Conservation (phyloP, 2,113 vertebrate genomes). For the Podarcis raffonei region DNA sequence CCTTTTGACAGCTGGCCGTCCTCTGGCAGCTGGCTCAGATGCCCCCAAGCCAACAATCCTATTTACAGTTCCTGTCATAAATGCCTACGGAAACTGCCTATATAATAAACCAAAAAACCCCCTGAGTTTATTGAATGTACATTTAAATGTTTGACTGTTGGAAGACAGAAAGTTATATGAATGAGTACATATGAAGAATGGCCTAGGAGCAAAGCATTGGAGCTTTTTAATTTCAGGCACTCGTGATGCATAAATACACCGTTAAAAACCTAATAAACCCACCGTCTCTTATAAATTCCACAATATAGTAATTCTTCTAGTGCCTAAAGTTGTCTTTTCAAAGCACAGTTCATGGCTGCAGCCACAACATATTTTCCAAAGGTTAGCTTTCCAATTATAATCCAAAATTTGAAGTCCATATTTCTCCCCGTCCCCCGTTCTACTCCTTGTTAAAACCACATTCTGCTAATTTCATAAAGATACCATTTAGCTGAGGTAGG, state of each 20-base stretch:
- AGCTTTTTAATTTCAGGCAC: slow-evolving; percentile 43
- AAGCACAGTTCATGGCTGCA: slow-evolving; percentile 51
- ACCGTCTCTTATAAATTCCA: slow-evolving; percentile 31
- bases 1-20: neutral
- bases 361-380: slow-evolving; percentile 80
- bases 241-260: slow-evolving; percentile 3
- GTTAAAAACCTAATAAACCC: neutral
- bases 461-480: slow-evolving; percentile 82
- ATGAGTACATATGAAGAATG: slow-evolving; percentile 26
- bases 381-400: slow-evolving; percentile 81
- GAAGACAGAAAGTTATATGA: slow-evolving; percentile 37
- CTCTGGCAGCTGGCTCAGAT: neutral
- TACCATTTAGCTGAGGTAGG: slow-evolving; percentile 85
- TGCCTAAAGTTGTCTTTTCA: slow-evolving; percentile 61
- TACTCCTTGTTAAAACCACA: slow-evolving; percentile 59
- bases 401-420: slow-evolving; percentile 72
- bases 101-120: neutral
- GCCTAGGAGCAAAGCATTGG: slow-evolving; percentile 19
- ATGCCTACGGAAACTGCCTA: neutral
- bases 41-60: neutral
- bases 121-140: neutral
- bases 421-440: slow-evolving; percentile 63
- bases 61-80: slow-evolving; percentile 47
- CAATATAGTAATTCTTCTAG: slow-evolving; percentile 69
- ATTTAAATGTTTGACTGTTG: slow-evolving; percentile 48